phyloP scores from a whole-genome alignment of 2,113 vertebrate genomes.

The Puma concolor region DNA sequence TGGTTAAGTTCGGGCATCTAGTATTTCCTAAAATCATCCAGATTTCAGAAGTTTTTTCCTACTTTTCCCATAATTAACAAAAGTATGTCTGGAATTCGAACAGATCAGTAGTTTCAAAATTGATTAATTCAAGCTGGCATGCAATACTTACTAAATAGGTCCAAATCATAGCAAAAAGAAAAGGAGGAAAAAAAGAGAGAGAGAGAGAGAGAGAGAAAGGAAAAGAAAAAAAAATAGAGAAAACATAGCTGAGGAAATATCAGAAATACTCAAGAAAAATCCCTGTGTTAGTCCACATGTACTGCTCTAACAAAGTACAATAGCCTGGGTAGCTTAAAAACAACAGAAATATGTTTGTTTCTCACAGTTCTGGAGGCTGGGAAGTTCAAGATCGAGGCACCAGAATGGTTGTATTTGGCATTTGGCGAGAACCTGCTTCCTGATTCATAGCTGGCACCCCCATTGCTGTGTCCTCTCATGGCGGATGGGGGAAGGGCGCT shows the following conservation, averaged over 20 bases:
- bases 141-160: neutral
- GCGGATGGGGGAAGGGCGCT: neutral
- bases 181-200: neutral
- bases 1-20: neutral
- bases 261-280: neutral
- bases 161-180: neutral
- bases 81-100: constrained; percentile 10
- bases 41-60: constrained; percentile 38
- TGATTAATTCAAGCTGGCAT: neutral
- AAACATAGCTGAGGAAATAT: neutral
- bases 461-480: neutral
- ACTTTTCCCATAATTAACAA: constrained; percentile 1
- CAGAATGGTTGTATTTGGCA: neutral
- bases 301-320: neutral
- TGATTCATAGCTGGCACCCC: neutral
- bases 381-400: neutral
- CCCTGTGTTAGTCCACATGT: neutral
- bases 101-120: neutral
- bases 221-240: neutral
- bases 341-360: neutral
- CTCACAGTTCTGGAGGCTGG: neutral
- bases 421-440: neutral
- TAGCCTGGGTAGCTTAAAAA: neutral
- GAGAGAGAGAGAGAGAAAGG: too few relatives aligned
- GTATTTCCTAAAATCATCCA: neutral